Percentiles rank a stretch among this genome's conserved stretches.
phyloP scores from a whole-genome alignment of 2,113 vertebrate genomes.

The Sinocyclocheilus anshuiensis region DNA sequence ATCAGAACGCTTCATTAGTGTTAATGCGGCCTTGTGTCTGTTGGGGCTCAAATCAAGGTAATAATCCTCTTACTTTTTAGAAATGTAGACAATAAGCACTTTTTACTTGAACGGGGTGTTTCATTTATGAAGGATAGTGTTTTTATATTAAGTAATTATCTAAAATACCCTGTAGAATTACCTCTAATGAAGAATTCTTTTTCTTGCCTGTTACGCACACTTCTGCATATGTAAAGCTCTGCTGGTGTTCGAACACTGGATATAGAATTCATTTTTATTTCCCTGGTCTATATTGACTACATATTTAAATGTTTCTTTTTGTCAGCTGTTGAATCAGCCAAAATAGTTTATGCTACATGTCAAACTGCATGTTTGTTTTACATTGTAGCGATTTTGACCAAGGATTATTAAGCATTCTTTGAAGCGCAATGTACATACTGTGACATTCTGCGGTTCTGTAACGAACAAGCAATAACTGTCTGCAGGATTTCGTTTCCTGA shows the following conservation, averaged over 20 bases:
- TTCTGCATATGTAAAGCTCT: background rate
- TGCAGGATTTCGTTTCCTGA: background rate
- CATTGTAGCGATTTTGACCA: background rate
- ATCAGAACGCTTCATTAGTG: background rate
- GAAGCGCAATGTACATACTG: background rate
- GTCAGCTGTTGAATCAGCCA: background rate
- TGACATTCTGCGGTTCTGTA: background rate
- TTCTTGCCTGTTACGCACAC: background rate
- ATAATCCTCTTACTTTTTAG: background rate
- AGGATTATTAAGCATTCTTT: background rate
- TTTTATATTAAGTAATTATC: constrained; percentile 25
- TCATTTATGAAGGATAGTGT: constrained; percentile 41
- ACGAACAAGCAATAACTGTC: background rate
- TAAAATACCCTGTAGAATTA: background rate
- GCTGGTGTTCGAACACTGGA: background rate
- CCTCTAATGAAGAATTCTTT: constrained; percentile 8
- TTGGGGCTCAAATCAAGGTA: background rate
- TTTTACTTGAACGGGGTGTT: background rate
- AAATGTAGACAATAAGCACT: constrained; percentile 6
- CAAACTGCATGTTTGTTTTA: background rate
- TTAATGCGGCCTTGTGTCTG: background rate
- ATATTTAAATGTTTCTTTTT: background rate
- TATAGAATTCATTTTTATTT: background rate
- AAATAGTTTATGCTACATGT: background rate
- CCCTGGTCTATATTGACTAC: background rate